phyloP scores from a whole-genome alignment of 2,888 invertebrate species.

The Criorhina ranunculi region DNA sequence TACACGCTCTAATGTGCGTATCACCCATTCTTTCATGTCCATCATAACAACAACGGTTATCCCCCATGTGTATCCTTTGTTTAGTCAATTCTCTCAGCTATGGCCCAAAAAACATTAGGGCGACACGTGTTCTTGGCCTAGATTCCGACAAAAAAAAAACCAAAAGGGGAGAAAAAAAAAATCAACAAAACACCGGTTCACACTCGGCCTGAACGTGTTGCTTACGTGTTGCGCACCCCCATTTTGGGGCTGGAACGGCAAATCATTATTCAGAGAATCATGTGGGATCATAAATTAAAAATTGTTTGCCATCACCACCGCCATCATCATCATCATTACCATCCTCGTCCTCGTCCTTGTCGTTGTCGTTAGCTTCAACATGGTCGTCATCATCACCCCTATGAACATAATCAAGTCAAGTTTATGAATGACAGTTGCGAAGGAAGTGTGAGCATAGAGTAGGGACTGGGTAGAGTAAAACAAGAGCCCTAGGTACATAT shows the following conservation, averaged over 20 bases:
- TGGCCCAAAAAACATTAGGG: conserved; percentile 12
- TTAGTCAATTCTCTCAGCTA: conserved; percentile 22
- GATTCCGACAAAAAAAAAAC: too few species aligned
- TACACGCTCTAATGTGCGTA: conserved; percentile 30
- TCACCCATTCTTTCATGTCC: neutral
- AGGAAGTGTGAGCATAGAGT: neutral
- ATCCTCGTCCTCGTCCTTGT: neutral
- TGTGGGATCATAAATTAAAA: conserved; percentile 59
- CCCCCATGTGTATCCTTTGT: conserved; percentile 24
- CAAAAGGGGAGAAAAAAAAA: neutral
- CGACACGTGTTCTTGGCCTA: conserved; percentile 50
- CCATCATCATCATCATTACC: neutral
- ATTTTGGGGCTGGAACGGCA: conserved; percentile 6
- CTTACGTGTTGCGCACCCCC: conserved; percentile 48
- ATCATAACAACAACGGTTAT: conserved; percentile 11
- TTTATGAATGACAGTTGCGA: neutral
- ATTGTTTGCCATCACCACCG: conserved; percentile 36
- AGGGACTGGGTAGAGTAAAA: neutral
- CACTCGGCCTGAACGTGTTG: conserved; percentile 35
- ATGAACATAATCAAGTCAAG: conserved; percentile 31
- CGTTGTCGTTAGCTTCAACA: neutral
- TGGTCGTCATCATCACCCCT: conserved; percentile 21
- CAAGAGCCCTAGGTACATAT: too few species aligned
- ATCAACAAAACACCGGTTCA: conserved; percentile 40
- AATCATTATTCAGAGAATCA: conserved; percentile 51